Conservation (phyloP, 2,797 vertebrate genomes). For the Aselliscus stoliczkanus region DNA sequence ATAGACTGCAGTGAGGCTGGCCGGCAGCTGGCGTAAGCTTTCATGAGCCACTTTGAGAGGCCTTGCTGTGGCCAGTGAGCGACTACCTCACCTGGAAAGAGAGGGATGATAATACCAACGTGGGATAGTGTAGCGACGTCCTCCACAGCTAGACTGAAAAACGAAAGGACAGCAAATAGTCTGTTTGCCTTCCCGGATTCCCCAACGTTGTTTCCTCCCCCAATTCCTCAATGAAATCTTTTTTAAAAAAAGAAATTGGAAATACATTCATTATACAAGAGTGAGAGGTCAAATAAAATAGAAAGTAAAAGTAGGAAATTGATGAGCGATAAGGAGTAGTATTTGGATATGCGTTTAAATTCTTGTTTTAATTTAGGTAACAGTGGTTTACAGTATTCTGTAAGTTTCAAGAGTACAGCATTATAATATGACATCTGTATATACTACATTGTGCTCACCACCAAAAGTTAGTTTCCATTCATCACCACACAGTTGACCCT, state of each 20-base stretch:
- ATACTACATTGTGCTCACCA: background rate
- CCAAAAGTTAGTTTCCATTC: background rate
- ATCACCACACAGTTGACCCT: background rate
- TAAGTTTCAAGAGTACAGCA: background rate
- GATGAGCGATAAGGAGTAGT: background rate
- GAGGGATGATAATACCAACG: no score
- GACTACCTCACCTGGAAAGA: no score
- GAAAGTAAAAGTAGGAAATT: background rate
- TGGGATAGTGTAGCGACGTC: no score
- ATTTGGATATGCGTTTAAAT: background rate
- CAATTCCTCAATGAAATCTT: no score
- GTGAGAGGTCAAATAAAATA: background rate
- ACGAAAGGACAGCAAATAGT: no score
- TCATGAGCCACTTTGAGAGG: no score
- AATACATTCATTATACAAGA: background rate
- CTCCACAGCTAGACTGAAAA: no score
- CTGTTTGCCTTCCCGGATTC: no score
- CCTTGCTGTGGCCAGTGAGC: no score
- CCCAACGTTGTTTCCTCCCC: no score
- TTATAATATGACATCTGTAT: background rate
- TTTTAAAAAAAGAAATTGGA: background rate
- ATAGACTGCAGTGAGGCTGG: no score
- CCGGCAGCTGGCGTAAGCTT: no score
- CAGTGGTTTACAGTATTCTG: background rate
- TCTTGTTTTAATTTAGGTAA: background rate